Conservation (phyloP, 2,797 vertebrate genomes). For the Platyrinchus mystaceus region DNA sequence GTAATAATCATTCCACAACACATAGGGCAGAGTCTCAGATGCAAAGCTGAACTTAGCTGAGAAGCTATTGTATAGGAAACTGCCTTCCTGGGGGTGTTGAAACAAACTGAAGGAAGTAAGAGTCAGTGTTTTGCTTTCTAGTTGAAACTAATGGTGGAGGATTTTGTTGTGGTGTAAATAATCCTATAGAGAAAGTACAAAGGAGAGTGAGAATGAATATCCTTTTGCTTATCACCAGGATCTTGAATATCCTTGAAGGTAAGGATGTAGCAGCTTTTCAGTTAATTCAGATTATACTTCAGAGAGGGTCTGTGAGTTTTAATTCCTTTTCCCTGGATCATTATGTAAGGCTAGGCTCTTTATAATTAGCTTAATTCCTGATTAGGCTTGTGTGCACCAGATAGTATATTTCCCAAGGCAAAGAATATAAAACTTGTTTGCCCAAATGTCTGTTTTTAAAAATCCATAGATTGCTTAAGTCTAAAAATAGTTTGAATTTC, state of each 20-base stretch:
- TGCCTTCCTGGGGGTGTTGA: background rate
- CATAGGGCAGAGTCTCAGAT: background rate
- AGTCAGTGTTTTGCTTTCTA: background rate
- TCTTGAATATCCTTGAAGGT: constrained; percentile 18
- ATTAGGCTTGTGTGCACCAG: constrained; percentile 7
- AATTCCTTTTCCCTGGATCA: constrained; percentile 31
- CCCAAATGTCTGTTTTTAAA: background rate
- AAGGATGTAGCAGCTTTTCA: constrained; percentile 1
- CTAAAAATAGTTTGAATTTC: background rate
- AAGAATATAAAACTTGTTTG: background rate
- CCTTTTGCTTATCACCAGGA: background rate
- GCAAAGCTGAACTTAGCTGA: background rate
- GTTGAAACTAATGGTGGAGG: background rate
- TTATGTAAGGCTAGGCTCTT: constrained; percentile 10
- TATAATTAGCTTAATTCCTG: constrained; percentile 34
- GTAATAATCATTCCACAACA: background rate
- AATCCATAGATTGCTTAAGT: background rate
- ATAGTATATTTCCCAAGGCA: constrained; percentile 18
- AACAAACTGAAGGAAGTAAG: background rate
- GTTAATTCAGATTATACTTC: constrained; percentile 26
- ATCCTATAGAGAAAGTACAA: background rate
- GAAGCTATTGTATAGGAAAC: background rate
- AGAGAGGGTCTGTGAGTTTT: background rate
- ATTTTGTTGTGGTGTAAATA: background rate
- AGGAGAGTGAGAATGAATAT: background rate